Base-by-base conservation (phyloP, 2,888 invertebrate species). In the Drosophila rubida region DNA sequence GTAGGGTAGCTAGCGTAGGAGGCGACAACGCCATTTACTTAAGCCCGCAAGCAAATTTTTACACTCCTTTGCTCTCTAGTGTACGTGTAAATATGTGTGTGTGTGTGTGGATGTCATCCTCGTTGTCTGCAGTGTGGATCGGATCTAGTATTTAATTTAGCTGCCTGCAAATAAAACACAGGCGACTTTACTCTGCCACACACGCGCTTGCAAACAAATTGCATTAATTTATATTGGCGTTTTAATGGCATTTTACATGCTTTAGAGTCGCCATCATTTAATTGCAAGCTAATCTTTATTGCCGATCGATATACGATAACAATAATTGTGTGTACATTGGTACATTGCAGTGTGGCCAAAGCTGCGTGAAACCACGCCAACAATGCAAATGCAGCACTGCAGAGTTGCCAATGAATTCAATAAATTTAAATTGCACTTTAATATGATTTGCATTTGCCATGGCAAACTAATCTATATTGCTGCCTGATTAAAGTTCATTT, bases 11-110 rank as follows among this genome's bases (percentile, higher is more conserved):
- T 57, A 66, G 39, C 35, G 46, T 44, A 41, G 65, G 42, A 50
- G 67, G 49, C 66, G 76, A 87, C 87, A 88, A 72, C 71, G 69
- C 51, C 75, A 74, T 76, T 87, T 78, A 70, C 75, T 88, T 69
- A 69, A 42, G 74, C 69, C 85, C 55, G 46, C 68, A 22, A 65
- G 64, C 65, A 50, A 68, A 61, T 71, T 53, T 63, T 62, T 57
- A 30, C 65, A 68, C 73, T 48, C 30, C 42, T 55, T 22, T 16
- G 59, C 39, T 39, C 13, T 57, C n/a, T 7, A 16, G 2, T n/a
- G n/a, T 22, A 41, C 32, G 13, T 49, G 22, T 27, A 19, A 19
- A 19, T 19, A 37, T 14, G 6, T n/a, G 60, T 13, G 6, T 49
- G 42, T 75, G 42, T 46, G 25, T 19, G 54, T 16, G 30, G 30